Evolutionary conservation across 2,113 vertebrate genomes (phyloP), one percentile per base, ranked within the genome.

Genomic region (Scolopax mira): DNA sequence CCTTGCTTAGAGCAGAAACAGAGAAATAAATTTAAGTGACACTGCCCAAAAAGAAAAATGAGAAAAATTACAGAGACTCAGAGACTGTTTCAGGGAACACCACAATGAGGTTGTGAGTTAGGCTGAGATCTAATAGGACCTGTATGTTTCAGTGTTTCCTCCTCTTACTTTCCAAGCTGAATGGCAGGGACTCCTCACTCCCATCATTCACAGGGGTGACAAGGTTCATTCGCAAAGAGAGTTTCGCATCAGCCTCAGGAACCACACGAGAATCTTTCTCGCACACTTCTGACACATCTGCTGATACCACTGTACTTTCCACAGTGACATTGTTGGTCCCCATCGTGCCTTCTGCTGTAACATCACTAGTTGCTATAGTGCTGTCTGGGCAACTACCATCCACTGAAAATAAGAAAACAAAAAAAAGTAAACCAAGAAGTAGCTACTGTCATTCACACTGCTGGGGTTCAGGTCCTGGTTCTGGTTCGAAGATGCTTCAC

Each of bases 101-200:
- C 65, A 84, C 7, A 35, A 79, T 73, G 18, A 46, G 19, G 7
- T 48, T 90, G 4, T 49, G 54, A 75, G 25, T 46, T 28, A 77
- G 55, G 80, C 18, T 39, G 37, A 90, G 31, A 74, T 57, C 55
- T 31, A 65, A 33, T 4, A 90, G 80, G 88, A 96, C 37, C 21
- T 18, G 17, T 10, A 25, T 2, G 15, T 57, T 88, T 58, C 2
- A 8, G 67, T 33, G 46, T 49, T 67, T 72, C 51, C 41, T 21
- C 6, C 49, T 91, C 99, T 99, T 98, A 99, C 99, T 99, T 98
- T 99, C 98, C 96, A 99, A 96, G 94, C 98, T 99, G 98, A 99
- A 99, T 18, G 97, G 98, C 86, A 98, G 97, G 8, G 98, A 98
- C 11, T 98, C 98, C 19, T 99, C 98, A 8, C 98, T 99, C 37